phyloP scores from a whole-genome alignment of 2,113 vertebrate genomes.

The Dunckerocampus dactyliophorus region DNA sequence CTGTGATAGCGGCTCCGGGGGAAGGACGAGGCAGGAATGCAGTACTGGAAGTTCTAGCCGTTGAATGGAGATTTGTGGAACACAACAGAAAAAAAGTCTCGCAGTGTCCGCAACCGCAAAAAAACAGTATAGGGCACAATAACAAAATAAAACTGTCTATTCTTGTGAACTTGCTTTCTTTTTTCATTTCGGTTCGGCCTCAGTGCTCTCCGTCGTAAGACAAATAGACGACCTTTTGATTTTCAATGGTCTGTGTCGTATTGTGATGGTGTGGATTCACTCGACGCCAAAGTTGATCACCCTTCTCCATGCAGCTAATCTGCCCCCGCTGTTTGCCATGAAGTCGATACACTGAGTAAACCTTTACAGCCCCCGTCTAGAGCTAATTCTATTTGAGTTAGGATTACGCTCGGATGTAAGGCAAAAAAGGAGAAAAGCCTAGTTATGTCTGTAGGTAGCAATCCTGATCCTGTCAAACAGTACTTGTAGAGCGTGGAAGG shows the following conservation, averaged over 20 bases:
- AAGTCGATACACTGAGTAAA: slow-evolving; percentile 54
- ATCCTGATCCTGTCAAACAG: slow-evolving; percentile 32
- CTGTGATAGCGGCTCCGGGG: too few species aligned
- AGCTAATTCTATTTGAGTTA: slow-evolving; percentile 56
- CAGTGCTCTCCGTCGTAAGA: not conserved
- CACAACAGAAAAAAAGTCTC: too few species aligned
- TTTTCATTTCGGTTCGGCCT: slow-evolving; percentile 22
- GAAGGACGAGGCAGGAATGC: too few species aligned
- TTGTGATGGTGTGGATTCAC: slow-evolving; percentile 42
- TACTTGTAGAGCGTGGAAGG: slow-evolving; percentile 3
- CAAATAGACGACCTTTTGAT: not conserved
- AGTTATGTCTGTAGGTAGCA: slow-evolving; percentile 26
- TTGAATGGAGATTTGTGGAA: too few species aligned
- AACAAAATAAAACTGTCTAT: too few species aligned
- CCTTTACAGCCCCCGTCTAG: slow-evolving; percentile 47
- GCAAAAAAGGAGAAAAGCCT: slow-evolving; percentile 15
- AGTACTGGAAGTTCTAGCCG: too few species aligned
- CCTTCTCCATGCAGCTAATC: slow-evolving; percentile 48
- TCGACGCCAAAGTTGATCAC: slow-evolving; percentile 32
- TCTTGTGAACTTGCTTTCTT: too few species aligned
- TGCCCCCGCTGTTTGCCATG: slow-evolving; percentile 40
- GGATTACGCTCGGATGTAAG: slow-evolving; percentile 48
- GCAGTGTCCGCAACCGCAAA: too few species aligned
- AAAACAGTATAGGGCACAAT: too few species aligned
- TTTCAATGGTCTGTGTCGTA: not conserved